Evolutionary conservation across 1,140 invertebrate genomes (phyloP), one percentile per base, ranked within the genome.

Genomic region (Homarus americanus): DNA sequence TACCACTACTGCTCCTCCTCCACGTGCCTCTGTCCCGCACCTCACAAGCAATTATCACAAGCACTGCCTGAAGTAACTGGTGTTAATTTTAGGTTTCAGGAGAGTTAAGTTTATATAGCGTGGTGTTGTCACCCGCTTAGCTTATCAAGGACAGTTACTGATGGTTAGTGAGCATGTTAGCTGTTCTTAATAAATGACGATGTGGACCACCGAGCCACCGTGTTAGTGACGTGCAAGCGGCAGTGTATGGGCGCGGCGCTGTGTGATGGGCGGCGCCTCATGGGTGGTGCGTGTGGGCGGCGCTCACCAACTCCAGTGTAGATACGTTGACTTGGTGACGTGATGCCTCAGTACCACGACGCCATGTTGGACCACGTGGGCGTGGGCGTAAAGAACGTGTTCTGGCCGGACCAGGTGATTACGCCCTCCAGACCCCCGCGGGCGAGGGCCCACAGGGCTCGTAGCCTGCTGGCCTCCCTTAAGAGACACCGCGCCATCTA

Each of bases 261-360:
- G n/a, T 24, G 58, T 63, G 58, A 20, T 10, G 3, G 58, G 58
- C 28, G 12, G 63, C 24, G 63, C 2, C n/a, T 32, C n/a, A 28
- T 28, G 63, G n/a, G 63, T 9, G 63, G 63, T 28, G n/a, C 9
- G 63, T 69, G 63, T 2, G 28, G 63, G n/a, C n/a, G n/a, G 63
- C 24, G 9, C 44, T 49, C 44, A 49, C 12, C 5, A 15, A 49
- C n/a, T 32, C n/a, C 5, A 24, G 3, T 32, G 63, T 69, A 2
- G 7, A 32, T 63, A 24, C 4, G 20, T 12, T 12, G 4, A 28
- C 44, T 9, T 32, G 15, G 1, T 20, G 15, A 34, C 28, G 86
- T 24, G 4, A 87, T 87, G 86, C 86, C 86, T 58, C 86, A 80
- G 53, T 87, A 87, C 76, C 36, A 87, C 86, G 86, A 87, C 38